Percentiles rank a stretch among this genome's conserved stretches.
These are phyloP conservation scores for Peromyscus eremicus DNA, from an alignment of 2,797 vertebrate species.

Conservation along the genomic window DNA sequence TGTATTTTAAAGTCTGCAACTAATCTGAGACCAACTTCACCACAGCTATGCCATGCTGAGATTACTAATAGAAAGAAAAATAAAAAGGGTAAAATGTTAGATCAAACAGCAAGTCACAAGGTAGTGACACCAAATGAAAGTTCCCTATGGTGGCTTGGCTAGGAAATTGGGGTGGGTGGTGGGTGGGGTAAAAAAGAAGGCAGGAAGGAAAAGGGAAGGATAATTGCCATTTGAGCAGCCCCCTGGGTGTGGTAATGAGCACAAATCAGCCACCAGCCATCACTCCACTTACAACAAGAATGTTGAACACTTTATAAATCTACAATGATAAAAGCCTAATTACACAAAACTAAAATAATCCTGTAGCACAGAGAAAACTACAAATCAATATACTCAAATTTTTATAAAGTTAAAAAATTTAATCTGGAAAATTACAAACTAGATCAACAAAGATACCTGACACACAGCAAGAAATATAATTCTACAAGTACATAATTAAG, in stretches of 20 bases:
- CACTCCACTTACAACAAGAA: background rate
- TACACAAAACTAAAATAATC: conserved; percentile 31
- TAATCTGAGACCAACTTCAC: conserved; percentile 25
- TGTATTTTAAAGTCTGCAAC: conserved; percentile 50
- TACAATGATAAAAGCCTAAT: background rate
- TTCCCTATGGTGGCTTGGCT: conserved; percentile 17
- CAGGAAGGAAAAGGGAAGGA: background rate
- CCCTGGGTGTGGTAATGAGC: background rate
- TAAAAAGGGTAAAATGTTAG: conserved; percentile 21
- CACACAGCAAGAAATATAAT: background rate
- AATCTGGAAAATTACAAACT: conserved; percentile 13
- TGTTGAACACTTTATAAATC: background rate
- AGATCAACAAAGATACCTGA: background rate
- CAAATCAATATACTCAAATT: conserved; percentile 14
- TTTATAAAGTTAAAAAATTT: conserved; percentile 41
- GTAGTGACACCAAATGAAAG: background rate
- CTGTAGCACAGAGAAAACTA: background rate
- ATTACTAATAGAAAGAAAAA: conserved; percentile 32
- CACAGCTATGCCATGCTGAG: background rate
- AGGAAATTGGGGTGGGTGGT: background rate
- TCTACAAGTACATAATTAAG: background rate
- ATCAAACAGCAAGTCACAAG: conserved; percentile 7
- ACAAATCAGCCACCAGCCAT: background rate
- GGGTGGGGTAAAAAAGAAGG: background rate
- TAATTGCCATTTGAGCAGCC: background rate